Base-by-base conservation (phyloP, 2,113 vertebrate species). In the Melanerpes formicivorus region DNA sequence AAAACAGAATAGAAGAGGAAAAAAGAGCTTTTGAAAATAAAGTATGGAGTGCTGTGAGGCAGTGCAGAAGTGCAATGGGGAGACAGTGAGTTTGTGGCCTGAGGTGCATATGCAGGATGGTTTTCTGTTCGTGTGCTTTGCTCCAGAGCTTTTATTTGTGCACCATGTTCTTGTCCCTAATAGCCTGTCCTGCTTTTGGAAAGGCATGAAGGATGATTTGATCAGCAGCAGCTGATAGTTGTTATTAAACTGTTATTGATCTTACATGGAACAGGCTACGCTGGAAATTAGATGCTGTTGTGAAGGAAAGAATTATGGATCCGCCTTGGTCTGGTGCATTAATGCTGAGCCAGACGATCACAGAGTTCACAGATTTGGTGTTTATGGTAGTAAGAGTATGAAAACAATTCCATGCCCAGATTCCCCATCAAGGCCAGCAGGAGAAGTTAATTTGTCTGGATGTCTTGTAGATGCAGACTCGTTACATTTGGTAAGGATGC, bases 171-270 rank as follows among this genome's bases (percentile, higher is more conserved):
- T 73, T 50, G 66, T 87, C 37, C 32, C 23, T 87, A 72, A 84
- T 48, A 90, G 59, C 18, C n/a, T 76, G 22, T 76, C 27, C 10
- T 81, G 29, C 55, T 80, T 76, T 69, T 93, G 90, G 71, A 92
- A 73, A 6, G 19, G 44, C 56, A 88, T 81, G 66, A 88, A 88
- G 84, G 71, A 23, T 52, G 75, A 78, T 85, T 88, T 55, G 44
- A 55, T 84, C 75, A 60, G 75, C 32, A 78, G 72, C 71, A 95
- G 87, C 22, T 88, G 56, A 88, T 22, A 55, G n/a, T 69, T 93
- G 48, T 88, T 90, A 72, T 69, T 76, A 64, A 73, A 72, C n/a
- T 80, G 4, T 74, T 55, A 32, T 44, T 77, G 62, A 77, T 30
- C 23, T 72, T 73, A 48, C 32, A 32, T 26, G 37, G 77, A n/a